Base-by-base conservation (phyloP, 2,888 invertebrate species). In the Oscheius sp. region DNA sequence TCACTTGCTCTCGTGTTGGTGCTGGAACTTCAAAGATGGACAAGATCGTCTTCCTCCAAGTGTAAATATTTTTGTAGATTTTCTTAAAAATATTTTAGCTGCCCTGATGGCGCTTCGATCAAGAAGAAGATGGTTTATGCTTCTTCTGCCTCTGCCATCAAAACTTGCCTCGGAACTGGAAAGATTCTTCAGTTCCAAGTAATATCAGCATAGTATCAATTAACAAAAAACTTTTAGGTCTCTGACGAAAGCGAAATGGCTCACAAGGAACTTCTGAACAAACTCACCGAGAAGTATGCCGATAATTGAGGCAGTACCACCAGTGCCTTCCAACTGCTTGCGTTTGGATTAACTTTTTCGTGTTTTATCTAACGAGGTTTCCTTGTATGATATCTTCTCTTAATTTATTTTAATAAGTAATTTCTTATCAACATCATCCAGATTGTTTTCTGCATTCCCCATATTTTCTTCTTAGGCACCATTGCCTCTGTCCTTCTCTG, bases 131-230 rank as follows among this genome's bases (percentile, higher is more conserved):
- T 92, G 92, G 89, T 92, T 88, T 92, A 92, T 89, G 91, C 91
- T 88, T 95, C 95, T 91, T 96, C 96, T 85, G 97, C 97, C 88
- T 95, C 96, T 89, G 96, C 96, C 87, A 91, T 98, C 88, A 96
- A 96, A 91, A 94, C 95, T 89, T 93, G 95, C 74, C 90, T 98
- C 88, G 94, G 86, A 69, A 86, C 86, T 45, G 84, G 80, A 58
- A 86, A 84, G 70, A 83, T 87, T 65, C 75, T 83, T 64, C 86
- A 82, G 69, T 81, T 86, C 76, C 86, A 86, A 81, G 86, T 85
- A 46, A 33, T 39, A 25, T 27, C 27, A n/a, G n/a, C 15, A n/a
- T 34, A 6, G 6, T 17, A 25, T 45, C 46, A 3, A 20, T 17
- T 15, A 15, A 6, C 17, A 17, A 33, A 15, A 61, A 23, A 1